These are phyloP conservation scores for Torymus texanus DNA, from an alignment of 2,888 invertebrate genomes.

Conservation along the genomic window DNA sequence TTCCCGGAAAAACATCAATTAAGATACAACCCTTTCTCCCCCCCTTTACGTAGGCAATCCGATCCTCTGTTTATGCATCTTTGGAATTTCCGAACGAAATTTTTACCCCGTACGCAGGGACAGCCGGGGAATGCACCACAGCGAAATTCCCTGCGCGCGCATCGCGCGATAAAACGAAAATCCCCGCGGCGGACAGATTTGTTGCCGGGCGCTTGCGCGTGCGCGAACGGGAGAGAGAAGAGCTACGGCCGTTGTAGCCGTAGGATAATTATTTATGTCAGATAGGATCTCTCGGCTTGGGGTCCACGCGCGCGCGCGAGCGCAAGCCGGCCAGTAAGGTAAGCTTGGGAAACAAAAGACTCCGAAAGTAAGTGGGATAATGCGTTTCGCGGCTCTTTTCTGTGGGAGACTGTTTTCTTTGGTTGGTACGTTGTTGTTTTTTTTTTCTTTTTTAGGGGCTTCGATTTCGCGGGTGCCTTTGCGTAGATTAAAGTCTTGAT, in stretches of 20 bases:
- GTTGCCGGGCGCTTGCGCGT: conserved; percentile 65
- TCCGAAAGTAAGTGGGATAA: conserved; percentile 59
- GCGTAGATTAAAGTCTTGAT: conserved; percentile 19
- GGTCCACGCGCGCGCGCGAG: conserved; percentile 46
- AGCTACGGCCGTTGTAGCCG: conserved; percentile 11
- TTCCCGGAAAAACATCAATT: conserved; percentile 15
- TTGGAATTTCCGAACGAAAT: conserved; percentile 35
- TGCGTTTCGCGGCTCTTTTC: conserved; percentile 12
- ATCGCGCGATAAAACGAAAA: conserved; percentile 63
- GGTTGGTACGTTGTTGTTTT: not conserved
- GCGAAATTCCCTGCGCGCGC: conserved; percentile 46
- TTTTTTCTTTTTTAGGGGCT: not conserved
- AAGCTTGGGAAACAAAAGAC: conserved; percentile 71
- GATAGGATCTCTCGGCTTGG: conserved; percentile 72
- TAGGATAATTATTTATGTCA: conserved; percentile 74
- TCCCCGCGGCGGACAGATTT: conserved; percentile 53
- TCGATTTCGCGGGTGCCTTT: conserved; percentile 5
- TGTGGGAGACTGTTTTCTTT: too few species aligned
- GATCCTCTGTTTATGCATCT: conserved; percentile 32
- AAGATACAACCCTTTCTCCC: not conserved
- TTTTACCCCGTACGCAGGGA: conserved; percentile 15
- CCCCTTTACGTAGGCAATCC: not conserved
- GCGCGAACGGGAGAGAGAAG: conserved; percentile 50
- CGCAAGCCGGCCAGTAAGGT: too few species aligned
- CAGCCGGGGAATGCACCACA: conserved; percentile 58